These are phyloP conservation scores for Ctenodactylus gundi DNA, from an alignment of 2,113 vertebrate species.

Conservation along the genomic window DNA sequence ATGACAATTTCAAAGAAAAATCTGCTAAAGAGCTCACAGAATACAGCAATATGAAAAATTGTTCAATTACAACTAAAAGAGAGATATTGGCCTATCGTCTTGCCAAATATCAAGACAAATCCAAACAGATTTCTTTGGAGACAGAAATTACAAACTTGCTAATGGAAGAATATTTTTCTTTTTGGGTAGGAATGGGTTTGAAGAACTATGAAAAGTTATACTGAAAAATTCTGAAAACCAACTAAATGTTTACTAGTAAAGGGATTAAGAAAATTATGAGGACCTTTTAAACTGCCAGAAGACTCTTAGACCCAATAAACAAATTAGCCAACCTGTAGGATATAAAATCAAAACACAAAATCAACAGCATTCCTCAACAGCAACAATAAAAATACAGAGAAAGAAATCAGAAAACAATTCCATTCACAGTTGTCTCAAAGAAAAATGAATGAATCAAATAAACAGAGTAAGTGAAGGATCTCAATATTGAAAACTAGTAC, in stretches of 20 bases:
- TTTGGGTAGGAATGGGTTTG: background rate
- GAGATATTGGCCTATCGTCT: background rate
- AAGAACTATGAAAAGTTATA: background rate
- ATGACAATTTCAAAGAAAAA: slow-evolving; percentile 26
- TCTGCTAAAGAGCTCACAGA: background rate
- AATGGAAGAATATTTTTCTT: background rate
- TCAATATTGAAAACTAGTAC: no score
- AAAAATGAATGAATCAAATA: no score
- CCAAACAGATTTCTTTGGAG: background rate
- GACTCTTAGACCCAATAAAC: no score
- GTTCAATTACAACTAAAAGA: background rate
- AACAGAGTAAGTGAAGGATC: no score
- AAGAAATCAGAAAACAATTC: no score
- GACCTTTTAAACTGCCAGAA: no score
- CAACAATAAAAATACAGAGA: no score
- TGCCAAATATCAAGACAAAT: background rate
- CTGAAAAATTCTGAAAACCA: background rate
- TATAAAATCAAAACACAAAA: no score
- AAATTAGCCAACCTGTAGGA: no score
- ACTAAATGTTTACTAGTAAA: background rate
- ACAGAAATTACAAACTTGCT: background rate
- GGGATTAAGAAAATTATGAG: slow-evolving; percentile 27
- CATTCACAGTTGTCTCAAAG: no score
- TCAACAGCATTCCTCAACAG: no score
- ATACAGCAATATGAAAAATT: background rate